A percentile compares a stretch with the other conserved stretches of the same genome.
phyloP scores from a whole-genome alignment of 2,113 vertebrate species.

The Procavia capensis region DNA sequence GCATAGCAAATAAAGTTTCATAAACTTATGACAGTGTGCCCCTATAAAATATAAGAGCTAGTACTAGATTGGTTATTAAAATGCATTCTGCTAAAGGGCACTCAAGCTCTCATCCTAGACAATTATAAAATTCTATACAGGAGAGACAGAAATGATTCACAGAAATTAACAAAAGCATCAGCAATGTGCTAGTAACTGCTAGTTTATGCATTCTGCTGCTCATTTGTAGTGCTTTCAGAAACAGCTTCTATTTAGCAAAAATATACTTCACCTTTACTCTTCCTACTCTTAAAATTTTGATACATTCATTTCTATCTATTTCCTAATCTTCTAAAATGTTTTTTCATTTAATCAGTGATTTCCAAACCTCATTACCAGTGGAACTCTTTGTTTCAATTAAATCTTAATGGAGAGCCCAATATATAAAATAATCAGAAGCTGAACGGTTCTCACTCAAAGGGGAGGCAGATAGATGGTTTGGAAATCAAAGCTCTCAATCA shows the following conservation, averaged over 20 bases:
- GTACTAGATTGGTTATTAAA: neutral
- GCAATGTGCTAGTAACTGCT: neutral
- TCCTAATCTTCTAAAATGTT: slow-evolving; percentile 12
- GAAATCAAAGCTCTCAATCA: neutral
- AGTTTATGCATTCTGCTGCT: neutral
- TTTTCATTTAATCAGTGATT: neutral
- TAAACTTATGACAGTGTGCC: neutral
- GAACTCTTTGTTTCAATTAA: neutral
- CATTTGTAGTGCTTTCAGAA: neutral
- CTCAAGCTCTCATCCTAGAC: neutral
- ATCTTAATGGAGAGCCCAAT: neutral
- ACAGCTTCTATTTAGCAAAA: neutral
- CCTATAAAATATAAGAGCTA: slow-evolving; percentile 3
- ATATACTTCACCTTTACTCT: neutral
- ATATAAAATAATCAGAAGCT: neutral
- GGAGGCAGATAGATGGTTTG: neutral
- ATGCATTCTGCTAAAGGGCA: slow-evolving; percentile 15
- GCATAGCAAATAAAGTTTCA: neutral
- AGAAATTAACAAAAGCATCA: neutral
- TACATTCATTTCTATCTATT: neutral
- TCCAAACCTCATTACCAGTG: slow-evolving; percentile 18
- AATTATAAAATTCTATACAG: neutral
- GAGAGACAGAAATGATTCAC: neutral
- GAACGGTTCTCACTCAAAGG: neutral
- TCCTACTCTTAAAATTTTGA: neutral